phyloP scores from a whole-genome alignment of 2,113 vertebrate species.

The Psilopsiagon aymara region DNA sequence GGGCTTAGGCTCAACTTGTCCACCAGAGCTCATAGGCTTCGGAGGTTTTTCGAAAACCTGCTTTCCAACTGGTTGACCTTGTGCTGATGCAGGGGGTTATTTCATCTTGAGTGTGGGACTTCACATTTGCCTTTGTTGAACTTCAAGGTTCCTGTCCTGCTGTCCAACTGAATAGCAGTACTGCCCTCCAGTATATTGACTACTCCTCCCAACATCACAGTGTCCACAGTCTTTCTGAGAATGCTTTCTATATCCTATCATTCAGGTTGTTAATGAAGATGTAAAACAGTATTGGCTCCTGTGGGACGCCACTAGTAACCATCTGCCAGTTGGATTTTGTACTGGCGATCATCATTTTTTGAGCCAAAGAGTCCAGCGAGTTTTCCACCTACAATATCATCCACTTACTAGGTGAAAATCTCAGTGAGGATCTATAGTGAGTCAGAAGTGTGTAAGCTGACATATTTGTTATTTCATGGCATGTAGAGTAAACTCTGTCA shows the following conservation, averaged over 20 bases:
- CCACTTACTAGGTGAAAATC: background rate
- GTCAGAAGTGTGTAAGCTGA: background rate
- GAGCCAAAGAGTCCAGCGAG: background rate
- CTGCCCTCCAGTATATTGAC: background rate
- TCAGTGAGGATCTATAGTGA: background rate
- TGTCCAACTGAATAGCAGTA: background rate
- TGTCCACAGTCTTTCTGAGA: background rate
- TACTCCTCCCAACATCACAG: background rate
- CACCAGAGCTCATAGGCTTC: background rate
- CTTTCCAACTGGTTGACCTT: background rate
- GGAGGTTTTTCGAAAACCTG: background rate
- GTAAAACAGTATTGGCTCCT: background rate
- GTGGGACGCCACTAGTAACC: background rate
- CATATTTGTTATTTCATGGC: background rate
- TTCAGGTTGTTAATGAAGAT: background rate
- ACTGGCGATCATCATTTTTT: background rate
- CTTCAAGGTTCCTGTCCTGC: background rate
- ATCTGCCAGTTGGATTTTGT: background rate
- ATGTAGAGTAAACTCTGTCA: background rate
- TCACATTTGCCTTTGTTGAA: background rate
- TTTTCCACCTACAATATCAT: background rate
- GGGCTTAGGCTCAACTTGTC: background rate
- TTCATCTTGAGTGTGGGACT: background rate
- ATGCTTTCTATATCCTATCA: background rate
- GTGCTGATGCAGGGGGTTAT: background rate